Base-by-base conservation (phyloP, 2,113 vertebrate species). In the Ifrita kowaldi region DNA sequence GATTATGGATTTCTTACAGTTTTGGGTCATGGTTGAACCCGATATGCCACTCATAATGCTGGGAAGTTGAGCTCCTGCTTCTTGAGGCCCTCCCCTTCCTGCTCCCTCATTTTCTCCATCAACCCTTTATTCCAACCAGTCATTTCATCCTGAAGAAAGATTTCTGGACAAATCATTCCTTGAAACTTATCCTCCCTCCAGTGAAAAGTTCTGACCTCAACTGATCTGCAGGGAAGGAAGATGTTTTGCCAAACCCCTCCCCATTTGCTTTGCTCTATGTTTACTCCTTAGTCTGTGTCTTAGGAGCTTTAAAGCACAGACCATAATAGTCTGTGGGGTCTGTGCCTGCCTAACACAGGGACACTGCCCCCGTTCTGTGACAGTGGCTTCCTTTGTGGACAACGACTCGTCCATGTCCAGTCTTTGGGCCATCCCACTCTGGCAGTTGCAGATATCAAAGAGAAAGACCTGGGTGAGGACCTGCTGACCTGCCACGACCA, bases 381-480 rank as follows among this genome's bases (percentile, higher is more conserved):
- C 56, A 49, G 44, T 20, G 35, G 4, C 57, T 89, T 56, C 16
- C 44, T 65, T 9, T n/a, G 28, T 11, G 65, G 49, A 24, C 20
- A 16, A 2, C 35, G 37, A 46, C 35, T 42, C 0, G 0, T 37
- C 23, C 42, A 14, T 13, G 11, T 1, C 9, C 46, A n/a, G 10
- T 1, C 77, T 56, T 42, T 22, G 69, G 77, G 46, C 27, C 13
- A 15, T 37, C 47, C 37, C 37, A 7, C 4, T 47, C 65, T 57
- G 13, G 11, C 23, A 70, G 24, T 3, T 60, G 41, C 22, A 56
- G 60, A 8, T 4, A n/a, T 17, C 41, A 60, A 41, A 70, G 44
- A 19, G 18, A 87, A 41, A 27, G 14, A 6, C 16, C 41, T 22
- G 7, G 22, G 7, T 26, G 13, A 90, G 55, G 59, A 37, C 22